These are phyloP conservation scores for Lepus townsendii DNA, from an alignment of 2,797 vertebrate genomes.

Conservation along the genomic window DNA sequence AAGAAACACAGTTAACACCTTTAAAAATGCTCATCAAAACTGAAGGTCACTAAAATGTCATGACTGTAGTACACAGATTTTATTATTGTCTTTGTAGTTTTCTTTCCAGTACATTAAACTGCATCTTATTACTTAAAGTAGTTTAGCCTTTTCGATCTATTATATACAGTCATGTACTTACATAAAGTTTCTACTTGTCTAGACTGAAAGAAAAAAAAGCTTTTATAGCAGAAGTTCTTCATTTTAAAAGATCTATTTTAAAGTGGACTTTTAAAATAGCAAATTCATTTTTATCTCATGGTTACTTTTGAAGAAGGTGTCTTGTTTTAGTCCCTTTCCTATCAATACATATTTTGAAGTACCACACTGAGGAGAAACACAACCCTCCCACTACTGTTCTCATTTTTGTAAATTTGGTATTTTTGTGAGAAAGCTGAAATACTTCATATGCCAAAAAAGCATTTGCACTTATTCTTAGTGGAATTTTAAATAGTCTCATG, in stretches of 20 bases:
- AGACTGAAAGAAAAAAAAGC: not conserved
- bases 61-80: not conserved
- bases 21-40: not conserved
- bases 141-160: constrained; percentile 16
- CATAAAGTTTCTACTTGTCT: not conserved
- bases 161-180: not conserved
- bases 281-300: constrained; percentile 50
- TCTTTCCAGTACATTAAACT: constrained; percentile 19
- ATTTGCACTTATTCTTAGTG: constrained; percentile 59
- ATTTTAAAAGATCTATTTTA: constrained; percentile 27
- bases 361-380: constrained; percentile 48
- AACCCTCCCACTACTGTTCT: constrained; percentile 21
- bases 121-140: constrained; percentile 30
- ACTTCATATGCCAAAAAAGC: constrained; percentile 52
- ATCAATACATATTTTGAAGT: constrained; percentile 52
- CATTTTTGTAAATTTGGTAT: constrained; percentile 63
- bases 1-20: not conserved
- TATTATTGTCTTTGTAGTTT: constrained; percentile 37
- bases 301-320: constrained; percentile 40
- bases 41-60: constrained; percentile 52
- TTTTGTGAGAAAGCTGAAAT: constrained; percentile 49
- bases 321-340: constrained; percentile 54
- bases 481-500: constrained; percentile 61
- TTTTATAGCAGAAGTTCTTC: not conserved
- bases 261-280: constrained; percentile 49